Percentiles rank a stretch among this genome's conserved stretches.
These are phyloP conservation scores for Melanotaenia parkinsoni DNA, from an alignment of 2,797 vertebrate genomes.

Conservation along the genomic window DNA sequence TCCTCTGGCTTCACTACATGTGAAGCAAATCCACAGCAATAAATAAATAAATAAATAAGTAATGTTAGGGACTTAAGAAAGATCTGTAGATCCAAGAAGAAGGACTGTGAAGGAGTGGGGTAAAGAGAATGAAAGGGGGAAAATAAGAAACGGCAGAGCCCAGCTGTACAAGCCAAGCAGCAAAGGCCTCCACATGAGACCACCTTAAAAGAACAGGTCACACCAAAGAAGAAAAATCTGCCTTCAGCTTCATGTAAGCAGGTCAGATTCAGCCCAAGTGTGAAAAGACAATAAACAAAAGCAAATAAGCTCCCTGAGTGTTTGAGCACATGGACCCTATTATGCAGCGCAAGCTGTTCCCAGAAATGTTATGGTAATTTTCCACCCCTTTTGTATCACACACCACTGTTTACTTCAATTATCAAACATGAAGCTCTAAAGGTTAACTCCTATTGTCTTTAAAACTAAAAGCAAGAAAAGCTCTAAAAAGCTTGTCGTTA, in stretches of 20 bases:
- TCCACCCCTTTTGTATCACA: constrained; percentile 25
- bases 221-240: constrained; percentile 8
- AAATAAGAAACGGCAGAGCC: constrained; percentile 3
- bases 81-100: constrained; percentile 25
- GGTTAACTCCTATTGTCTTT: constrained; percentile 34
- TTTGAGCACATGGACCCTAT: constrained; percentile 29
- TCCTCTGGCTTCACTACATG: background rate
- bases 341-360: constrained; percentile 55
- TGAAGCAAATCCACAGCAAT: background rate
- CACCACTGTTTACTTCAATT: constrained; percentile 50
- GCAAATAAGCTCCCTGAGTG: constrained; percentile 36
- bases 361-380: constrained; percentile 52
- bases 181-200: constrained; percentile 4
- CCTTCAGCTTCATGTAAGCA: constrained; percentile 6
- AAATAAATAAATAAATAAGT: background rate
- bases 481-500: background rate
- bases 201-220: constrained; percentile 20
- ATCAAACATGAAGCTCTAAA: constrained; percentile 37
- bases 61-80: background rate
- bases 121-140: background rate
- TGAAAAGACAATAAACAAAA: constrained; percentile 38
- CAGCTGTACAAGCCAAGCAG: constrained; percentile 1
- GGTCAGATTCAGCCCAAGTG: constrained; percentile 20
- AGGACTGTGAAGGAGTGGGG: constrained; percentile 6
- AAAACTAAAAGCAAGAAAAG: background rate